phyloP scores from a whole-genome alignment of 1,140 invertebrate genomes.

The Hestina assimilis region DNA sequence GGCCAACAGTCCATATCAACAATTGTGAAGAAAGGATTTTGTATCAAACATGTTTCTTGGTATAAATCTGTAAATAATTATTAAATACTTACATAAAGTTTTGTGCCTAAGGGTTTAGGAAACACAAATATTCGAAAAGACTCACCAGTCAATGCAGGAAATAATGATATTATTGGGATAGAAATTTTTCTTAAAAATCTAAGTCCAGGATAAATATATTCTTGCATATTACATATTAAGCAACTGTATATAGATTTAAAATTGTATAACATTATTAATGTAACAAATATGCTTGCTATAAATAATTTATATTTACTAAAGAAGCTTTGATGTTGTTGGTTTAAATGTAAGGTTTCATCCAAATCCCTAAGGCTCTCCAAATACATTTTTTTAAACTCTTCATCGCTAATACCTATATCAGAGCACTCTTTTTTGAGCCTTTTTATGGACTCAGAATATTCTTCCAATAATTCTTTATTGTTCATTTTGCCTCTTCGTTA shows the following conservation, averaged over 20 bases:
- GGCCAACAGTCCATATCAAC: slow-evolving; percentile 88
- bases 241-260: slow-evolving; percentile 75
- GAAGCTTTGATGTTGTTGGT: slow-evolving; percentile 1
- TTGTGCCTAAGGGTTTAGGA: not conserved
- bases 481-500: slow-evolving; percentile 12
- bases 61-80: slow-evolving; percentile 81
- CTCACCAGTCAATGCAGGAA: slow-evolving; percentile 82
- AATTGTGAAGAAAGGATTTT: slow-evolving; percentile 87
- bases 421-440: slow-evolving; percentile 44
- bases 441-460: slow-evolving; percentile 52
- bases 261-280: slow-evolving; percentile 32
- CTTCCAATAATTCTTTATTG: slow-evolving; percentile 38
- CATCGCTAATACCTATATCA: slow-evolving; percentile 67
- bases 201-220: slow-evolving; percentile 84
- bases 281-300: not conserved
- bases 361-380: slow-evolving; percentile 69
- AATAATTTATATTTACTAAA: slow-evolving; percentile 8
- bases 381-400: slow-evolving; percentile 77
- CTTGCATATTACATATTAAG: slow-evolving; percentile 82
- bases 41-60: slow-evolving; percentile 87
- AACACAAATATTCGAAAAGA: not conserved
- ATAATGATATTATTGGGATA: slow-evolving; percentile 80
- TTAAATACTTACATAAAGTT: not conserved
- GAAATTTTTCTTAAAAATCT: slow-evolving; percentile 80
- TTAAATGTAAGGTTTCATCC: slow-evolving; percentile 1